Evolutionary conservation across 2,888 invertebrate genomes (phyloP).

Genomic region (Eupithecia subfuscata): DNA sequence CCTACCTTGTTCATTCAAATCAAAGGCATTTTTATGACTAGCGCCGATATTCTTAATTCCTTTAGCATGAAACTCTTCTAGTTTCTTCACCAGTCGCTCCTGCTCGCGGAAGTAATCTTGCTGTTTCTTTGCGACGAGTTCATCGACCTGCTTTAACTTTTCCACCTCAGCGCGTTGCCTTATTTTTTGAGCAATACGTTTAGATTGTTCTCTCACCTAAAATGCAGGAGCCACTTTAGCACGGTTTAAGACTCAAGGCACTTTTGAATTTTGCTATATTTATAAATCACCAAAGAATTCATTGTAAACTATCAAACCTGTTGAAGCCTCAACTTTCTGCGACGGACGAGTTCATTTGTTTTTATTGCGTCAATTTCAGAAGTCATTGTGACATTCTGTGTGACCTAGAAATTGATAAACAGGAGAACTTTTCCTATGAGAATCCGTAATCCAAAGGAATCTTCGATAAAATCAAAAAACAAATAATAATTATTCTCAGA

Average conservation of each 20-base stretch:
- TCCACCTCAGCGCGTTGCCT: conserved; percentile 75
- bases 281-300: conserved; percentile 10
- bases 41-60: conserved; percentile 68
- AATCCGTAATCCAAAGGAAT: neutral
- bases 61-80: conserved; percentile 68
- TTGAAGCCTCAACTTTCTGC: conserved; percentile 77
- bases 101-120: conserved; percentile 70
- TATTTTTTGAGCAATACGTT: conserved; percentile 79
- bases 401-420: neutral
- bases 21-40: conserved; percentile 67
- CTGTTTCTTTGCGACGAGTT: conserved; percentile 67
- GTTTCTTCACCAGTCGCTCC: conserved; percentile 68
- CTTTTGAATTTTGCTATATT: conserved; percentile 40
- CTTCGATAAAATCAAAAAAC: neutral
- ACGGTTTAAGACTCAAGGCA: conserved; percentile 17
- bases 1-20: conserved; percentile 58
- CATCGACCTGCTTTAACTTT: conserved; percentile 64
- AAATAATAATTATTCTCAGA: neutral
- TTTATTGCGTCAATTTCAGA: conserved; percentile 68
- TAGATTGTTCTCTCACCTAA: conserved; percentile 82
- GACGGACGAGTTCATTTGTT: conserved; percentile 79
- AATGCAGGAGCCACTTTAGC: conserved; percentile 42
- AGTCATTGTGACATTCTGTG: conserved; percentile 67
- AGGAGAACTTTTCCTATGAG: neutral
- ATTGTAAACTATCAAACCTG: conserved; percentile 66